Evolutionary conservation across 1,140 invertebrate genomes (phyloP).

Genomic region (Spodoptera frugiperda): DNA sequence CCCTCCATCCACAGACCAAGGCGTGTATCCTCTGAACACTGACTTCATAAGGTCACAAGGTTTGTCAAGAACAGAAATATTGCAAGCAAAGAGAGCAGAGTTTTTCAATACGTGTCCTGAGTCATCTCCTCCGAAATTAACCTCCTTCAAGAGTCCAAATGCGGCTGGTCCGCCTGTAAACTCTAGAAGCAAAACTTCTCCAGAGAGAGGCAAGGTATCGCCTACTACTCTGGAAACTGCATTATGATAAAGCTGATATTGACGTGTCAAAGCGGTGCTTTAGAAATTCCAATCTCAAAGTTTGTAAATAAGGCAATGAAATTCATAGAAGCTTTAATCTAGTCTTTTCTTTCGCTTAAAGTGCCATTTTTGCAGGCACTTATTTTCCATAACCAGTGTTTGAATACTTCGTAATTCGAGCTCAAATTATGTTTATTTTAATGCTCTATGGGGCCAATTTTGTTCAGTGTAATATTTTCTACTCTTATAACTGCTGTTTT

Average conservation of each 20-base stretch:
- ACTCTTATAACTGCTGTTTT: conserved; percentile 63
- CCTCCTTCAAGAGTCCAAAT: conserved; percentile 73
- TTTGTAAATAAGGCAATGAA: conserved; percentile 72
- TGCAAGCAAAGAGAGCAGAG: conserved; percentile 86
- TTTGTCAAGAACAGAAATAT: conserved; percentile 82
- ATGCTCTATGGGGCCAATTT: conserved; percentile 82
- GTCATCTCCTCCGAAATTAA: conserved; percentile 68
- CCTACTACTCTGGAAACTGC: conserved; percentile 87
- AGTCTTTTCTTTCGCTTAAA: conserved; percentile 79
- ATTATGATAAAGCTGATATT: conserved; percentile 83
- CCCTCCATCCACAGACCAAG: conserved; percentile 65
- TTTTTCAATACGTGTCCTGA: conserved; percentile 84
- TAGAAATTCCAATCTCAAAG: conserved; percentile 55
- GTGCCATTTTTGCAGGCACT: conserved; percentile 76
- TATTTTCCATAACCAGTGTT: conserved; percentile 66
- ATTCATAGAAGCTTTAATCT: conserved; percentile 84
- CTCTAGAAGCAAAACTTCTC: conserved; percentile 68
- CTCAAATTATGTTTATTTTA: conserved; percentile 62
- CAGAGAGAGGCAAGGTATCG: conserved; percentile 73
- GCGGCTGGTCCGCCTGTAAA: conserved; percentile 53
- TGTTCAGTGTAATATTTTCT: conserved; percentile 66
- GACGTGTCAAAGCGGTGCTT: conserved; percentile 71
- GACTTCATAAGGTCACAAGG: conserved; percentile 67
- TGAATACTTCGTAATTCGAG: conserved; percentile 64
- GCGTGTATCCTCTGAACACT: conserved; percentile 72